phyloP scores from a whole-genome alignment of 1,140 invertebrate species.

The Samia ricini region DNA sequence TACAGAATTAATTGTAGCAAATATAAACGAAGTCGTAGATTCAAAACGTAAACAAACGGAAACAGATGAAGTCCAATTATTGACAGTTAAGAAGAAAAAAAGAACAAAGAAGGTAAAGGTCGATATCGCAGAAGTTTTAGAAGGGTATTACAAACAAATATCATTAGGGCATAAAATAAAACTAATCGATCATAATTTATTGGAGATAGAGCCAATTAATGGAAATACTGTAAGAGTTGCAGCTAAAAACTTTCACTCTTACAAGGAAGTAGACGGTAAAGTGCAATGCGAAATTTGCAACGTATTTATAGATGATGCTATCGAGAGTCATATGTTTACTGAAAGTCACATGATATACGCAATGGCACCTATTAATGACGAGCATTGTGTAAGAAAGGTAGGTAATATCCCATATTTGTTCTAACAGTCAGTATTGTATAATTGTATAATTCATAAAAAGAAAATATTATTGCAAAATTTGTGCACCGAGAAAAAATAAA shows the following conservation, averaged over 20 bases:
- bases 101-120: not conserved
- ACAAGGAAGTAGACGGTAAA: not conserved
- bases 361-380: not conserved
- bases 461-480: too few species aligned
- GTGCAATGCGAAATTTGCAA: not conserved
- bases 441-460: too few species aligned
- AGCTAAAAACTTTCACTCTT: not conserved
- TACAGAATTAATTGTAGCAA: not conserved
- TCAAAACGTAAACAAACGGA: not conserved
- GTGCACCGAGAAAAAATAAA: too few species aligned
- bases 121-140: not conserved
- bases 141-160: not conserved
- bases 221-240: not conserved
- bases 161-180: not conserved
- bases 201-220: not conserved
- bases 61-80: not conserved
- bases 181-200: not conserved
- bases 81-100: not conserved
- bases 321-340: not conserved
- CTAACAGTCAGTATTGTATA: too few species aligned
- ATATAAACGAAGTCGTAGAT: not conserved
- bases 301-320: not conserved
- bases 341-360: not conserved
- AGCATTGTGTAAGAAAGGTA: not conserved
- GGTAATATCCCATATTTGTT: not conserved